phyloP scores from a whole-genome alignment of 1,140 invertebrate species.

The Ylistrum balloti region DNA sequence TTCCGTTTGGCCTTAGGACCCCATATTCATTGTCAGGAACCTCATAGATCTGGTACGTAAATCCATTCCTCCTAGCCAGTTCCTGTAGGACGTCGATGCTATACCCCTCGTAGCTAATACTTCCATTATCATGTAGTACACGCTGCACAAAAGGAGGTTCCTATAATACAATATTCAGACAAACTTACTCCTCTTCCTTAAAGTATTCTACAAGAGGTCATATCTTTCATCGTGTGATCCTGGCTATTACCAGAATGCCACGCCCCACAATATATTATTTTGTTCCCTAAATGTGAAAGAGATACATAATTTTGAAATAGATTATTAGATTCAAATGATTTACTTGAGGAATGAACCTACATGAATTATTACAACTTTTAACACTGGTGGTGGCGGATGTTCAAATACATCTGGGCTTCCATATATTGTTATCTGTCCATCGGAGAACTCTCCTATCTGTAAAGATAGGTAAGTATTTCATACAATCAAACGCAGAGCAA shows the following conservation, averaged over 20 bases:
- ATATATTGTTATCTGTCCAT: background rate
- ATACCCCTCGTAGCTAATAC: slow-evolving; percentile 62
- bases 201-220: no score
- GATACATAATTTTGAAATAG: background rate
- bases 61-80: slow-evolving; percentile 54
- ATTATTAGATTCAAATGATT: no score
- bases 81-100: slow-evolving; percentile 66
- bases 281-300: no score
- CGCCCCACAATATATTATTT: no score
- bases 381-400: background rate
- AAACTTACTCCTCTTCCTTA: no score
- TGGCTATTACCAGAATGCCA: no score
- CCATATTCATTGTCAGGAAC: slow-evolving; percentile 62
- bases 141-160: slow-evolving; percentile 64
- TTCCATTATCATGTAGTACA: slow-evolving; percentile 51
- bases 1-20: slow-evolving; percentile 57
- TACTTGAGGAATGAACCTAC: slow-evolving; percentile 29
- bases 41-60: slow-evolving; percentile 62
- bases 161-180: slow-evolving; percentile 56
- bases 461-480: background rate
- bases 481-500: no score
- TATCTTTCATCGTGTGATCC: no score
- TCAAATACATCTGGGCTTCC: background rate
- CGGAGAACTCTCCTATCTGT: background rate
- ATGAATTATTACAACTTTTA: slow-evolving; percentile 24